A percentile compares a stretch with the other conserved stretches of the same genome.
Conservation (phyloP, 2,888 invertebrate species). For the Pycnomerus fuliginosus region DNA sequence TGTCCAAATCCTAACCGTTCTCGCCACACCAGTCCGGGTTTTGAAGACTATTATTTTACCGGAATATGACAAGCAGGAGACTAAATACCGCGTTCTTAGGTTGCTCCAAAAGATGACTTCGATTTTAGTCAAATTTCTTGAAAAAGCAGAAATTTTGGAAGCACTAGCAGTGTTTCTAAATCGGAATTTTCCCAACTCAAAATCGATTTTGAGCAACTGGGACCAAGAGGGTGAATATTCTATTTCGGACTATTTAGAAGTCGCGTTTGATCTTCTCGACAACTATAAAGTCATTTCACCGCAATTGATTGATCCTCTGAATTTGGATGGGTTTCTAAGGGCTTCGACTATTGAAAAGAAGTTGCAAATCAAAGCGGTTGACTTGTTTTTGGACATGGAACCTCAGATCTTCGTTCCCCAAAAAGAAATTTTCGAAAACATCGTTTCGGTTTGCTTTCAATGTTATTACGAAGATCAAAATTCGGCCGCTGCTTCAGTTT, state of each 20-base stretch:
- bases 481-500: conserved; percentile 36
- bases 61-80: conserved; percentile 37
- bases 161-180: neutral
- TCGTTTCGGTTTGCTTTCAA: conserved; percentile 42
- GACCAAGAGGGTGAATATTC: conserved; percentile 30
- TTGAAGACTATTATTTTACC: conserved; percentile 38
- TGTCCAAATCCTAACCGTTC: conserved; percentile 40
- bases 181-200: conserved; percentile 48
- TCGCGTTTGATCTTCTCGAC: conserved; percentile 59
- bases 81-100: conserved; percentile 54
- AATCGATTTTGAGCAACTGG: conserved; percentile 45
- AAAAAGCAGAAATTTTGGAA: neutral
- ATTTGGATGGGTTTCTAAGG: conserved; percentile 6
- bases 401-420: conserved; percentile 43
- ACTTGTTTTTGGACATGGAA: conserved; percentile 49
- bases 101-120: conserved; percentile 38
- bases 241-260: conserved; percentile 39
- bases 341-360: too few relatives aligned
- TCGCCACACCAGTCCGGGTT: conserved; percentile 42
- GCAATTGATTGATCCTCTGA: conserved; percentile 52
- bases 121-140: too few relatives aligned
- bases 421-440: conserved; percentile 35
- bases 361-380: conserved; percentile 51
- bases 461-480: conserved; percentile 52
- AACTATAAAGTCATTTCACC: conserved; percentile 57